Base-by-base conservation (phyloP, 1,140 invertebrate genomes). In the Varroa destructor region DNA sequence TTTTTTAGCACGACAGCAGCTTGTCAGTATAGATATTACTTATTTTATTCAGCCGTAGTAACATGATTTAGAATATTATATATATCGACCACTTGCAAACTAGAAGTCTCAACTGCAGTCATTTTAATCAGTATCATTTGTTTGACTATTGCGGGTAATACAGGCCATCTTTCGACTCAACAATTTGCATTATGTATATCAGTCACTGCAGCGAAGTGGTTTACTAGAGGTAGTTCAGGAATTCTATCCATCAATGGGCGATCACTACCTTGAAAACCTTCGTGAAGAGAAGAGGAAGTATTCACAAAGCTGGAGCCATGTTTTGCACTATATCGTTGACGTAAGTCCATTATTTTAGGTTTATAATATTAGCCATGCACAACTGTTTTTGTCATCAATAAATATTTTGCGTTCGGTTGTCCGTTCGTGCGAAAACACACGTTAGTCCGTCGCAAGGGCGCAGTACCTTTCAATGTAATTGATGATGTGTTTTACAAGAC, bases 181-280 rank as follows among this genome's bases (percentile, higher is more conserved):
- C 79, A 96, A 96, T 78, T 90, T 90, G 73, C 88, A 94, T 80
- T 94, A 97, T 77, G 87, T 97, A 72, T 81, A 95, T 6, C 93
- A 92, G 81, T 89, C 90, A 55, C 81, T 95, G 40, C 87, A 90
- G 75, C 84, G 88, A 74, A 78, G 88, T 73, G 87, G 86, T 1
- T 80, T 97, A 1, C 81, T 96, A 76, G 88, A 90, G 73, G 79
- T 93, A 42, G 85, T 93, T 40, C 81, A 85, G 58, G 79, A 88
- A 42, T 87, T 87, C 51, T 89, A 91, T 78, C 87, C 89, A 1
- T 87, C 88, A 56, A 91, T 91, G 75, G 88, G 91, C 78, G 84
- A 86, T 72, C 88, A 87, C 76, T 85, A 84, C 74, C 84, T 88
- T 72, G 88, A 90, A 76, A 87, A 93, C 81, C 88, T 91, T 71